Percentiles rank a stretch among this genome's conserved stretches.
Evolutionary conservation across 2,888 invertebrate genomes (phyloP).

Genomic region (Hermaeophaga mercurialis): DNA sequence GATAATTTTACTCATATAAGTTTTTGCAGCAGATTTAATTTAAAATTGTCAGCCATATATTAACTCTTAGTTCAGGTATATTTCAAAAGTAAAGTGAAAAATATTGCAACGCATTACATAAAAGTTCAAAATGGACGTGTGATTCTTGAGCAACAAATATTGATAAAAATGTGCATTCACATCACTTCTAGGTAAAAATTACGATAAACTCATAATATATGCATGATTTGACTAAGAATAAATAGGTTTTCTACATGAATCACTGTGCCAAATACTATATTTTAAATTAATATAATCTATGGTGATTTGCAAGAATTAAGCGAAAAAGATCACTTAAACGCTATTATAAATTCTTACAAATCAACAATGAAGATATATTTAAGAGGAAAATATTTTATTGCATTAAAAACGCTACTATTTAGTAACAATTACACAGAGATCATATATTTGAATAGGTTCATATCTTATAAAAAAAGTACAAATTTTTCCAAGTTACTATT

Average conservation of each 20-base stretch:
- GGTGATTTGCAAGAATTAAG: neutral
- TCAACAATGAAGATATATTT: neutral
- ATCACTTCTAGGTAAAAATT: constrained; percentile 13
- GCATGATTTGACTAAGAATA: constrained; percentile 4
- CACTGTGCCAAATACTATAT: constrained; percentile 13
- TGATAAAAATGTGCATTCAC: constrained; percentile 25
- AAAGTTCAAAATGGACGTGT: constrained; percentile 25
- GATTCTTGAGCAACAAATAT: constrained; percentile 22
- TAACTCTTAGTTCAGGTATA: too few relatives aligned
- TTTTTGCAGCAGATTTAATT: too few relatives aligned
- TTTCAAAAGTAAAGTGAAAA: neutral
- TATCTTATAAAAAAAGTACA: constrained; percentile 22
- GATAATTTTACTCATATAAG: too few relatives aligned
- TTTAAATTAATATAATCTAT: neutral
- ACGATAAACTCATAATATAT: too few relatives aligned
- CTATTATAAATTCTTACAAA: neutral
- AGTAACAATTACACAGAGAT: constrained; percentile 13
- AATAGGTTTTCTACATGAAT: constrained; percentile 12
- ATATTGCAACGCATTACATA: constrained; percentile 12
- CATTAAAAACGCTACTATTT: neutral
- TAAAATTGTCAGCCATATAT: constrained; percentile 4
- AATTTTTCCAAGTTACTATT: constrained; percentile 11
- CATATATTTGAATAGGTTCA: constrained; percentile 12
- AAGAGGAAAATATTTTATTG: neutral
- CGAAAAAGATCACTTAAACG: neutral